Base-by-base conservation (phyloP, 2,888 invertebrate genomes). In the Stenodera caucasica region DNA sequence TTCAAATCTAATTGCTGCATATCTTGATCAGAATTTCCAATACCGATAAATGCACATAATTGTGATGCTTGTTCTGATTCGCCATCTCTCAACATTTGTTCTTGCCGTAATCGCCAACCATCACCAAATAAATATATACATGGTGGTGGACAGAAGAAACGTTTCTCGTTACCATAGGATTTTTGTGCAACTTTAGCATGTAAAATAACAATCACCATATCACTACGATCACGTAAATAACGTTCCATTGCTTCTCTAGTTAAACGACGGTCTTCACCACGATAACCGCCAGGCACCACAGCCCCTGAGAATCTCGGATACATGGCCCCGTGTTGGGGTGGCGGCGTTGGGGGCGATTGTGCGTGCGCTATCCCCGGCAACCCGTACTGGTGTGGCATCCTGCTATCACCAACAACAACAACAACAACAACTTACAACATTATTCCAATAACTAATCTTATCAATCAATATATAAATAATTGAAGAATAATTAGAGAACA, bases 111-210 rank as follows among this genome's bases (percentile, higher is more conserved):
- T 77, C 96, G 87, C 99, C 99, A 99, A 12, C 98, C 99, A 72
- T 94, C 96, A n/a, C 98, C 98, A 75, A 94, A 94, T 67, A 99
- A 84, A 81, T 99, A 99, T 76, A 99, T 97, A 81, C 98, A 99
- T 0, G 99, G 99, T 0, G 99, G 99, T 0, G 99, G 99, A 75
- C 98, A 99, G 84, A 99, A 99, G 83, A 99, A 99, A 65, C 99
- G 86, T 81, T 99, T 99, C 79, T 99, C 99, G 80, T 98, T 99
- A 67, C 99, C 99, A 78, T 99, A 99, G 0, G 98, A 98, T 79
- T 99, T 99, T 81, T 99, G 99, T 32, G 99, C 99, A 53, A 99
- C 99, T 86, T 99, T 99, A 52, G 99, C 99, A 82, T 99, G 99
- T 58, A 98, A 84, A 73, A 99, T 98, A 55, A 98, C 96, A 61